A percentile compares a stretch with the other conserved stretches of the same genome.
Conservation (phyloP, 2,797 vertebrate genomes). For the Myripristis murdjan region DNA sequence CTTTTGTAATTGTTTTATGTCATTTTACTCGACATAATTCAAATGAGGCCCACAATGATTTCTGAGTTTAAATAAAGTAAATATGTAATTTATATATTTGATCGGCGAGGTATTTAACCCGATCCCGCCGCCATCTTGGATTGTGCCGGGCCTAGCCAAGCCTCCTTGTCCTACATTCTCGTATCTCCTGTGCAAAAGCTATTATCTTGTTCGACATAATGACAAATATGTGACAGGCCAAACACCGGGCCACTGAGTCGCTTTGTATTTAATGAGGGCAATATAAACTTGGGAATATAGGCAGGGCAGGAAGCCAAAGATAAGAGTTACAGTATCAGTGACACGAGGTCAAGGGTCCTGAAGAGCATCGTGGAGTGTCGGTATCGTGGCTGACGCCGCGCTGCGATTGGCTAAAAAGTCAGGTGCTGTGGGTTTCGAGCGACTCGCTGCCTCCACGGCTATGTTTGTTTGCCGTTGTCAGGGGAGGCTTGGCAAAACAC, state of each 20-base stretch:
- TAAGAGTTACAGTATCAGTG: constrained; percentile 70
- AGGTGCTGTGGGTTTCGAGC: constrained; percentile 41
- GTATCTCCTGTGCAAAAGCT: constrained; percentile 58
- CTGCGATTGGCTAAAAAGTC: constrained; percentile 63
- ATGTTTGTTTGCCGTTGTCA: constrained; percentile 81
- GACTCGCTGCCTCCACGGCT: constrained; percentile 53
- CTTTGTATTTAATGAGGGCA: constrained; percentile 76
- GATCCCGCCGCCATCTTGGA: neutral
- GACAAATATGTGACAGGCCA: constrained; percentile 75
- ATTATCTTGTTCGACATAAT: constrained; percentile 69
- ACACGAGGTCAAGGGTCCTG: constrained; percentile 63
- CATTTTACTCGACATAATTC: no score
- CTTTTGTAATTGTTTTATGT: no score
- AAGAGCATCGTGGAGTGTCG: constrained; percentile 47
- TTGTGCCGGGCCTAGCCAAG: constrained; percentile 13
- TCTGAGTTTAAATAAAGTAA: no score
- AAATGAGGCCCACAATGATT: no score
- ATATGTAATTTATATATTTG: no score
- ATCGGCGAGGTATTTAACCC: constrained; percentile 1
- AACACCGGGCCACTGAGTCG: constrained; percentile 71
- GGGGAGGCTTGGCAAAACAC: constrained; percentile 78
- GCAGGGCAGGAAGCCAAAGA: constrained; percentile 70
- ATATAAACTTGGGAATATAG: constrained; percentile 78
- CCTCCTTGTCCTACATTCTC: constrained; percentile 55
- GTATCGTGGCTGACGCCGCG: constrained; percentile 29